Conservation (phyloP, 1,140 invertebrate genomes). For the Meloidogyne floridensis region DNA sequence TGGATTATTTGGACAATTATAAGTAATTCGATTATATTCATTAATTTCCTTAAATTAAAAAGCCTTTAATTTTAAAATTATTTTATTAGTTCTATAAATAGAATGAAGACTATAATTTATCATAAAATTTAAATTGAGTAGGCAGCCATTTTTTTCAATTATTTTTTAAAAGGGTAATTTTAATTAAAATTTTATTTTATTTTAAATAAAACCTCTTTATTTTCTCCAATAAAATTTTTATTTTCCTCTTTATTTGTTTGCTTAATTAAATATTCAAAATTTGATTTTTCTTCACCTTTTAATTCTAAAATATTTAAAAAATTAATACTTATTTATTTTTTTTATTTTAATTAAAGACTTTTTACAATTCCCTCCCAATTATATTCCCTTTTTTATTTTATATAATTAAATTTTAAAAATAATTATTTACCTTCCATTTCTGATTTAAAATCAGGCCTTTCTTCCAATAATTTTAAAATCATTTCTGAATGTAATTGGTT, state of each 20-base stretch:
- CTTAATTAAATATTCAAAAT: neutral
- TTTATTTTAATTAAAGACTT: too few species aligned
- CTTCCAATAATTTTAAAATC: neutral
- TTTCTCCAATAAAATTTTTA: neutral
- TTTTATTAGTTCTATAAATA: too few species aligned
- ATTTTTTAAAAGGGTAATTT: too few species aligned
- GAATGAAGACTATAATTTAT: too few species aligned
- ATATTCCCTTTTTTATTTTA: neutral
- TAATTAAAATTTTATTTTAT: neutral
- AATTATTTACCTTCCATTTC: neutral
- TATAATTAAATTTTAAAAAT: neutral
- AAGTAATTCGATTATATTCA: neutral
- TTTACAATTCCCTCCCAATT: too few species aligned
- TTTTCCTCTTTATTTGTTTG: neutral
- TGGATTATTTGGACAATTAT: constrained; percentile 3
- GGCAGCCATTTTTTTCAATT: too few species aligned
- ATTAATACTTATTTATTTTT: too few species aligned
- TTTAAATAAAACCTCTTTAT: neutral
- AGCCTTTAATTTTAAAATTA: too few species aligned
- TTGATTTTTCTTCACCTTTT: neutral
- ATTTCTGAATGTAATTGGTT: neutral
- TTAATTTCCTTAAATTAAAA: neutral
- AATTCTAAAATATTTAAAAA: neutral
- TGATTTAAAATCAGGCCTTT: neutral
- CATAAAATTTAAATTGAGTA: too few species aligned